These are phyloP conservation scores for Agonum fuliginosum DNA, from an alignment of 2,888 invertebrate genomes.

Conservation along the genomic window DNA sequence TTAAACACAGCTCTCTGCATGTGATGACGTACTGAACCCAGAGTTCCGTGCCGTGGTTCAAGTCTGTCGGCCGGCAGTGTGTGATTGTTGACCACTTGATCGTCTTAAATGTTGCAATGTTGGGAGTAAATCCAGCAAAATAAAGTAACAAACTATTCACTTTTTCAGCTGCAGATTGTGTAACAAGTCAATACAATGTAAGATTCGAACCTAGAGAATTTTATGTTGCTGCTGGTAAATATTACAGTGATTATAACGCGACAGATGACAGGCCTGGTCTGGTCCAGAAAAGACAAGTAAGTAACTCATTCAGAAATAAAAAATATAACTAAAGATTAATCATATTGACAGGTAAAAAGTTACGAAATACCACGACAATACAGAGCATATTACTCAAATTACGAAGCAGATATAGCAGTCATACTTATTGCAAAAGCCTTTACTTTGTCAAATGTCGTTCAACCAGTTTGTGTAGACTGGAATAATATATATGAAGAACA, in stretches of 20 bases:
- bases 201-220: not conserved
- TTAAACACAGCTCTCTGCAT: too few relatives aligned
- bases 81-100: too few relatives aligned
- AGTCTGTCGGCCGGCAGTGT: too few relatives aligned
- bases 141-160: not conserved
- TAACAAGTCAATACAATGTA: constrained; percentile 13
- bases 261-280: not conserved
- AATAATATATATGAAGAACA: constrained; percentile 58
- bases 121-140: not conserved
- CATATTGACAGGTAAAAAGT: constrained; percentile 1
- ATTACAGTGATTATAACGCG: constrained; percentile 40
- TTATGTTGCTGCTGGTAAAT: constrained; percentile 53
- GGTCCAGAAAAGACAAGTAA: constrained; percentile 36
- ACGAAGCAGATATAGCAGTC: constrained; percentile 68
- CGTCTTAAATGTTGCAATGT: too few relatives aligned
- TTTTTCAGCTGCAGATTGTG: constrained; percentile 51
- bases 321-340: not conserved
- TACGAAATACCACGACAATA: constrained; percentile 30
- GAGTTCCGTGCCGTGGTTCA: too few relatives aligned
- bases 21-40: too few relatives aligned
- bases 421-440: constrained; percentile 67
- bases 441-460: constrained; percentile 66
- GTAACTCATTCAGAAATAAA: not conserved
- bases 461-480: constrained; percentile 70
- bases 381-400: constrained; percentile 19